A percentile compares a stretch with the other conserved stretches of the same genome.
These are phyloP conservation scores for Embiotoca jacksoni DNA, from an alignment of 2,113 vertebrate species.

Conservation along the genomic window DNA sequence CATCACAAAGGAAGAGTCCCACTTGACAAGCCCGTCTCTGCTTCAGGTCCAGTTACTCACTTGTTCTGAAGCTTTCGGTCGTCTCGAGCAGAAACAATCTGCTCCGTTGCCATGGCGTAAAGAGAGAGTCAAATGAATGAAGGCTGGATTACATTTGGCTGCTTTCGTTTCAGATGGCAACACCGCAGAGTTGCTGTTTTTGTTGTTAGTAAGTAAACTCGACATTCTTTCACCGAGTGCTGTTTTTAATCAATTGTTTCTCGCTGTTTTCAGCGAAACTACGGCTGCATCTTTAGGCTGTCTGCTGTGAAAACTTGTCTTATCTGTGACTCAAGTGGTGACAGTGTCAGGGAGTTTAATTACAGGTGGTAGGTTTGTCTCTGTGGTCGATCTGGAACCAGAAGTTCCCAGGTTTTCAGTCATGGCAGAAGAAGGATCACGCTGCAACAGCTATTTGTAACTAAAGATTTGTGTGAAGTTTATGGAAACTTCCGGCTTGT, in stretches of 20 bases:
- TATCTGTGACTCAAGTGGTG: slow-evolving; percentile 26
- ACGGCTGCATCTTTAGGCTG: slow-evolving; percentile 24
- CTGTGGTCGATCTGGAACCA: neutral
- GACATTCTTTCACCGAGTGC: neutral
- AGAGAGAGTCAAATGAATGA: neutral
- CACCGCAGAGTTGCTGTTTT: neutral
- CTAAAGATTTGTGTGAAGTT: too few species aligned
- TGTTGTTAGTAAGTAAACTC: neutral
- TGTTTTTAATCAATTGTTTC: too few species aligned
- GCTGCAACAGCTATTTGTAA: too few species aligned
- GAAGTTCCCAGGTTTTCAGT: too few species aligned
- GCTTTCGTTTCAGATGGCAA: neutral
- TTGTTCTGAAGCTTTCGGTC: neutral
- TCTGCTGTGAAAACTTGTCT: slow-evolving; percentile 40
- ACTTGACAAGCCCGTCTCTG: neutral
- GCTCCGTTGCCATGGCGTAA: neutral
- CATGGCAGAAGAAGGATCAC: too few species aligned
- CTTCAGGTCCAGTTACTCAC: too few species aligned
- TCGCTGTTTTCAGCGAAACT: neutral
- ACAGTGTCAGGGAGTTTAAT: slow-evolving; percentile 25
- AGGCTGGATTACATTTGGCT: neutral
- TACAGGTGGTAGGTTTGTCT: slow-evolving; percentile 26
- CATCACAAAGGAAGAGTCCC: neutral
- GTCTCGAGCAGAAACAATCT: neutral
- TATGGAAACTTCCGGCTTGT: too few species aligned